Base-by-base conservation (phyloP, 2,888 invertebrate species). In the Apocheima hispidaria region DNA sequence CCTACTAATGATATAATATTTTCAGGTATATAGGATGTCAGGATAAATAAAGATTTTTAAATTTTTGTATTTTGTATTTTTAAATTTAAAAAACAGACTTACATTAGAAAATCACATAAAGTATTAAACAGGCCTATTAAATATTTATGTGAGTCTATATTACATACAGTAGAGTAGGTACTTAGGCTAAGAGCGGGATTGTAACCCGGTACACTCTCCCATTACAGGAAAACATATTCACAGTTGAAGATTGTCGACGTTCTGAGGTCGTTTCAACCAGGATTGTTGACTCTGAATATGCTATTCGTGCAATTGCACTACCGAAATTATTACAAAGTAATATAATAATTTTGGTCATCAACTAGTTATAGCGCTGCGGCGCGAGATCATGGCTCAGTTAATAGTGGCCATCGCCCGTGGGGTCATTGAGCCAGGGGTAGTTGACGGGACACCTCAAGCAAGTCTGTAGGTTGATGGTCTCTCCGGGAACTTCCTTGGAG, bases 381-480 rank as follows among this genome's bases (percentile, higher is more conserved):
- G 85, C 87, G 92, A 92, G 92, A 92, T 92, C 92, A 79, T 80
- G 73, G 78, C 85, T 82, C 79, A 72, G 74, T 79, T 96, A 98
- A 94, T 96, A 97, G 95, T 96, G 97, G 89, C 93, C 97, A 83
- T 97, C 97, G 76, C 97, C 97, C 75, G 96, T 96, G 67, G 98
- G 98, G 92, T 98, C 98, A 86, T 97, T 97, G 81, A 98, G 88
- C 98, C 98, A 98, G 78, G 98, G 98, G 93, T 98, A 98, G 89
- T 98, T 98, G 90, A 96, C 96, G 74, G 98, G 98, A 90, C 98
- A 98, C 84, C 98, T 95, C 77, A 98, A 95, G 90, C 98, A 98
- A 57, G 98, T 98, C 90, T 98, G 98, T 71, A 98, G 94, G 87
- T 98, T 97, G 88, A 98, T 96, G 72, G 98, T 98, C 91, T 98